Percentiles rank a stretch among this genome's conserved stretches.
phyloP scores from a whole-genome alignment of 2,888 invertebrate genomes.

The Linnaemya vulpina region DNA sequence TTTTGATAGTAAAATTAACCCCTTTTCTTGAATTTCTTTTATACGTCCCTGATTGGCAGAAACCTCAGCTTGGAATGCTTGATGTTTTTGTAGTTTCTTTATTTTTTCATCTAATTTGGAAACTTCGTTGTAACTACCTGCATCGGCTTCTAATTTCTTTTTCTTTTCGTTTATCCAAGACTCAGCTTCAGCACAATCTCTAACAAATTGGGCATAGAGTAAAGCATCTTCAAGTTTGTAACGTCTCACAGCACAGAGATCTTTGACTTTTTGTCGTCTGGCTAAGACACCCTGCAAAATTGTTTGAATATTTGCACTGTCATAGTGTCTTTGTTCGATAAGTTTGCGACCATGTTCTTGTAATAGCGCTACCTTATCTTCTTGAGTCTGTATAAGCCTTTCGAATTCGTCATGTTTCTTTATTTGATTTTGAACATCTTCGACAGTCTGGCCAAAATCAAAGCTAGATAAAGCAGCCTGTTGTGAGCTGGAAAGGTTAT shows the following conservation, averaged over 20 bases:
- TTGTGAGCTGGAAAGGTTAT: constrained; percentile 93
- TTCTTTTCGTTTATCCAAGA: constrained; percentile 96
- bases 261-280: constrained; percentile 87
- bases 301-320: constrained; percentile 90
- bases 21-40: constrained; percentile 90
- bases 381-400: constrained; percentile 92
- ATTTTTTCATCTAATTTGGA: constrained; percentile 97
- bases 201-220: constrained; percentile 93
- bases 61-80: constrained; percentile 96
- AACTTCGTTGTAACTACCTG: constrained; percentile 86
- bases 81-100: constrained; percentile 96
- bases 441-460: constrained; percentile 90
- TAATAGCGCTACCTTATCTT: constrained; percentile 92
- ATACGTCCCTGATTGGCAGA: constrained; percentile 94
- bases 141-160: constrained; percentile 92
- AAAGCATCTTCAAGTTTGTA: constrained; percentile 89
- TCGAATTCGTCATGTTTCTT: constrained; percentile 98
- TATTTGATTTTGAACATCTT: constrained; percentile 94
- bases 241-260: constrained; percentile 87
- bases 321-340: constrained; percentile 95
- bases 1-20: constrained; percentile 87
- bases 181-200: constrained; percentile 95
- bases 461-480: constrained; percentile 89
- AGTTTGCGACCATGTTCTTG: constrained; percentile 94
- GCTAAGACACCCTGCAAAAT: constrained; percentile 90